Percentiles rank a stretch among this genome's conserved stretches.
These are phyloP conservation scores for Helarctos malayanus DNA, from an alignment of 2,797 vertebrate species.

Conservation along the genomic window DNA sequence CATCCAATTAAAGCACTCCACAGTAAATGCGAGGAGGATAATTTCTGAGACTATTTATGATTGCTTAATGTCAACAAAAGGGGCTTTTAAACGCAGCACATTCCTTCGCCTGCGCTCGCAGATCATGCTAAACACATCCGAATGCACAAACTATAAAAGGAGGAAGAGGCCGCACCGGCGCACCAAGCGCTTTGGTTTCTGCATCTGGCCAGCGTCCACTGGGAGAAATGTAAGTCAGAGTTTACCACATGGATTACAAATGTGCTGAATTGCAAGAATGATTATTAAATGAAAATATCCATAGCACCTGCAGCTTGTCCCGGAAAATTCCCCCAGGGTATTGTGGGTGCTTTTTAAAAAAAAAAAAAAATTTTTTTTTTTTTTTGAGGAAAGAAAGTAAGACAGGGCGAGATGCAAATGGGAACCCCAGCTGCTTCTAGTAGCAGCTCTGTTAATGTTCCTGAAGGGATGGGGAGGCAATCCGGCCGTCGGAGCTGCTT, in stretches of 20 bases:
- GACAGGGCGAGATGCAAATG: conserved; percentile 88
- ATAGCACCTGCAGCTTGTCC: conserved; percentile 92
- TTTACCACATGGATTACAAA: conserved; percentile 93
- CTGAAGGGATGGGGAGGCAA: conserved; percentile 83
- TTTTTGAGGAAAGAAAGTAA: conserved; percentile 73
- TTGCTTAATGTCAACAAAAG: conserved; percentile 88
- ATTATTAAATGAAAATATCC: conserved; percentile 93
- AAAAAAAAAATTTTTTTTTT: not conserved
- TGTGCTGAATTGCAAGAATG: conserved; percentile 94
- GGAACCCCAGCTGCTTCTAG: conserved; percentile 91
- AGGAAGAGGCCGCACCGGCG: conserved; percentile 85
- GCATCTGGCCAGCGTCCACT: conserved; percentile 86
- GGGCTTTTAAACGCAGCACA: conserved; percentile 83
- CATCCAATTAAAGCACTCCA: conserved; percentile 80
- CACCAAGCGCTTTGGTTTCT: conserved; percentile 85
- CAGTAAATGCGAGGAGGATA: conserved; percentile 67
- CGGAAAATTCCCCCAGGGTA: conserved; percentile 89
- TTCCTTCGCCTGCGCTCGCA: conserved; percentile 85
- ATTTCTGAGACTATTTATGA: conserved; percentile 86
- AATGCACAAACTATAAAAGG: conserved; percentile 85
- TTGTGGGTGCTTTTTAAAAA: conserved; percentile 89
- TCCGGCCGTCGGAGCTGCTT: conserved; percentile 2
- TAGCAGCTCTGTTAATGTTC: conserved; percentile 88
- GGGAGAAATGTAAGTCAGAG: conserved; percentile 92
- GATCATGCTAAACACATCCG: conserved; percentile 88